phyloP scores from a whole-genome alignment of 2,888 invertebrate species.

The Tetanocera ferruginea region DNA sequence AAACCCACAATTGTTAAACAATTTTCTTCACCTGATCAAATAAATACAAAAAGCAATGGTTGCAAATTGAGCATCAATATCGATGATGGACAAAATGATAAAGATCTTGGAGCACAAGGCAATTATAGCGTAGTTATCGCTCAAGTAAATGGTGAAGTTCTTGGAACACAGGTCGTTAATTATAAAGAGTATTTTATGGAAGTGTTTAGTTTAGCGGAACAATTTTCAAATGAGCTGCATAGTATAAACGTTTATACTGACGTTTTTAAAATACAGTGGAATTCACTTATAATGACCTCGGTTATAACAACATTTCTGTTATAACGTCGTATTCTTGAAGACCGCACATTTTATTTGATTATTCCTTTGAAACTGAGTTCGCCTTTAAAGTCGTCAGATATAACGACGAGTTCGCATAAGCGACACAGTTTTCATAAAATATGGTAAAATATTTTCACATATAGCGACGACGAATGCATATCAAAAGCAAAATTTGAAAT shows the following conservation, averaged over 20 bases:
- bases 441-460: too few relatives aligned
- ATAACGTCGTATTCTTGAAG: too few relatives aligned
- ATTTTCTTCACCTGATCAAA: too few relatives aligned
- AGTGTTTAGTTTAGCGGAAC: background rate
- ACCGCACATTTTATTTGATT: too few relatives aligned
- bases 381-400: too few relatives aligned
- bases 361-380: too few relatives aligned
- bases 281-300: too few relatives aligned
- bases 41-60: background rate
- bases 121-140: background rate
- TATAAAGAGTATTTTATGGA: background rate
- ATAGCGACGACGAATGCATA: too few relatives aligned
- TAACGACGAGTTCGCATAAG: too few relatives aligned
- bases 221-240: background rate
- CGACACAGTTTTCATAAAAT: too few relatives aligned
- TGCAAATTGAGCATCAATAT: background rate
- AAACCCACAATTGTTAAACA: background rate
- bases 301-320: too few relatives aligned
- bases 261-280: too few relatives aligned
- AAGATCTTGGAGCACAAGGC: background rate
- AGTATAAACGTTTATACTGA: background rate
- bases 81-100: background rate
- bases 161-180: background rate
- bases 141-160: background rate
- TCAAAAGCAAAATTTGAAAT: background rate